phyloP scores from a whole-genome alignment of 2,113 vertebrate genomes.

The Phycodurus eques region DNA sequence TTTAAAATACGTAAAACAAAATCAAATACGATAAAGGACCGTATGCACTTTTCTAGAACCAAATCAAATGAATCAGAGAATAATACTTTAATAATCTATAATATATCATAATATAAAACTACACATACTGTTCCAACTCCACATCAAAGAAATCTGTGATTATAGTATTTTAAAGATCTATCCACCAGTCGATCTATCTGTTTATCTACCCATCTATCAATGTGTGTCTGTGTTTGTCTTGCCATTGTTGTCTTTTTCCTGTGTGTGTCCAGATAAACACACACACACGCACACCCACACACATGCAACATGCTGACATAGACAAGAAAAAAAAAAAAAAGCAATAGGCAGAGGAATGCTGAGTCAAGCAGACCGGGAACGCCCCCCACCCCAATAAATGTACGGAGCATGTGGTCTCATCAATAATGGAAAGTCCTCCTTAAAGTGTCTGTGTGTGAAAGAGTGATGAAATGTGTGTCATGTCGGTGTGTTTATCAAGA shows the following conservation, averaged over 20 bases:
- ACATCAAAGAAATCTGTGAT: not conserved
- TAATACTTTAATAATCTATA: not conserved
- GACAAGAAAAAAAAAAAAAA: conserved; percentile 44
- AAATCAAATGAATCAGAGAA: not conserved
- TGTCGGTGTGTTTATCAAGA: conserved; percentile 5
- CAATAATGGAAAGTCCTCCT: conserved; percentile 72
- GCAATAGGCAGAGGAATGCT: conserved; percentile 64
- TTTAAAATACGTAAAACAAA: too few species aligned
- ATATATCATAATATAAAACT: not conserved
- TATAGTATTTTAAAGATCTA: not conserved
- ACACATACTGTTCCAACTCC: not conserved
- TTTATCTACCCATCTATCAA: not conserved
- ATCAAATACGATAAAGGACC: too few species aligned
- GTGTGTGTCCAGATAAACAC: conserved; percentile 10
- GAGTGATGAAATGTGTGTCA: conserved; percentile 2
- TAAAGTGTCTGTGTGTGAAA: conserved; percentile 26
- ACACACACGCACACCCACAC: conserved; percentile 17
- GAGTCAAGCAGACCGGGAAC: conserved; percentile 65
- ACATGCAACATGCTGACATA: conserved; percentile 59
- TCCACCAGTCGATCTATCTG: not conserved
- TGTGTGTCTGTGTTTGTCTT: conserved; percentile 31
- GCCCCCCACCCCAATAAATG: conserved; percentile 53
- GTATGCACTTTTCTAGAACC: too few species aligned
- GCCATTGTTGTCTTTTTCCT: conserved; percentile 35
- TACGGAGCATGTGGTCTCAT: conserved; percentile 70